phyloP scores from a whole-genome alignment of 2,888 invertebrate genomes.

The Cosmia trapezina region DNA sequence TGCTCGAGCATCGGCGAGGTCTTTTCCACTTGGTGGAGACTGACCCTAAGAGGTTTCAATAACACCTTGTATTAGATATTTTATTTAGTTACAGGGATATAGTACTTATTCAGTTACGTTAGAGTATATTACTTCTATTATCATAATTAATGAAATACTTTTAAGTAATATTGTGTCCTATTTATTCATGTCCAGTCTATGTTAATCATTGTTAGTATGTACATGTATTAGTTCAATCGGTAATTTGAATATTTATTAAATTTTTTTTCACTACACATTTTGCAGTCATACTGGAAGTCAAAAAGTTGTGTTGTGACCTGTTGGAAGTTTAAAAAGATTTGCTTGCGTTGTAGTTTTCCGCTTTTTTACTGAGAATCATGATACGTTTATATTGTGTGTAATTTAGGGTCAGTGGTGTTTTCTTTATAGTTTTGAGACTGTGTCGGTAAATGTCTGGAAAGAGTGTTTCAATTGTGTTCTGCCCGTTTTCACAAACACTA shows the following conservation, averaged over 20 bases:
- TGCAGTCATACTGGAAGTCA: too few relatives aligned
- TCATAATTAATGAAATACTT: constrained; percentile 7
- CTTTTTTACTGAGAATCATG: neutral
- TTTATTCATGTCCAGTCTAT: neutral
- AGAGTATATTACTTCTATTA: neutral
- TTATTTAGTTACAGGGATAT: neutral
- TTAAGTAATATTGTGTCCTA: neutral
- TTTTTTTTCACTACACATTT: neutral
- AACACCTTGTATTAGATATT: neutral
- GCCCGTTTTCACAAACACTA: too few relatives aligned
- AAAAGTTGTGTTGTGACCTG: neutral
- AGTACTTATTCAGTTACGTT: neutral
- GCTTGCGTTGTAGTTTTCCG: neutral
- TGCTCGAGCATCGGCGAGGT: too few relatives aligned
- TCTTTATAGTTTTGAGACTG: too few relatives aligned
- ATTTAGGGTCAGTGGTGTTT: too few relatives aligned
- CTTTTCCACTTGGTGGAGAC: too few relatives aligned
- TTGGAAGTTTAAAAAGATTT: neutral
- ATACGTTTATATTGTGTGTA: neutral
- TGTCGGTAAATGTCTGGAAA: too few relatives aligned
- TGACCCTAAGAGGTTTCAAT: neutral
- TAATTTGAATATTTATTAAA: constrained; percentile 9
- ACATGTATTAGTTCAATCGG: neutral
- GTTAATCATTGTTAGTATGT: neutral
- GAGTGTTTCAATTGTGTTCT: too few relatives aligned